phyloP scores from a whole-genome alignment of 2,797 vertebrate species.

The Acanthurus lineatus region DNA sequence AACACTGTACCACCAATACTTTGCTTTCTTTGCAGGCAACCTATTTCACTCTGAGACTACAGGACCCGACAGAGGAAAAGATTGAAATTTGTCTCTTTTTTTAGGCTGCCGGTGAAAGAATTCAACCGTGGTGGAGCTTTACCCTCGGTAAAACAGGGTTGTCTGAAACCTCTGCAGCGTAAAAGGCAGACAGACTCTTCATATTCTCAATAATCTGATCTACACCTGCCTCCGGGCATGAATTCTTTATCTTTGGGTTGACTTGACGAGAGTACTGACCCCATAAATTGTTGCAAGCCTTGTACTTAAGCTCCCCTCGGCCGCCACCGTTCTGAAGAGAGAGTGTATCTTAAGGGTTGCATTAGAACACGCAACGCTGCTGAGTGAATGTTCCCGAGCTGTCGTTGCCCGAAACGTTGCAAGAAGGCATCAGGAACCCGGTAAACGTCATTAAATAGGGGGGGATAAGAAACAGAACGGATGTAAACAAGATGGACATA shows the following conservation, averaged over 20 bases:
- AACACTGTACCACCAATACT: slow-evolving; percentile 61
- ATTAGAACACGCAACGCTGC: slow-evolving; percentile 76
- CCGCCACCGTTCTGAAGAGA: slow-evolving; percentile 50
- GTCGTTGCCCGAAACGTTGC: slow-evolving; percentile 56
- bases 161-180: slow-evolving; percentile 27
- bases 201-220: slow-evolving; percentile 24
- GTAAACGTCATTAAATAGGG: slow-evolving; percentile 58
- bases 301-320: slow-evolving; percentile 49
- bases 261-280: slow-evolving; percentile 55
- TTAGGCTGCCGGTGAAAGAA: slow-evolving; percentile 58
- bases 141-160: slow-evolving; percentile 24
- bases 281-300: slow-evolving; percentile 34
- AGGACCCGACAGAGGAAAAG: slow-evolving; percentile 31
- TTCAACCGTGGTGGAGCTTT: slow-evolving; percentile 30
- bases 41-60: slow-evolving; percentile 31
- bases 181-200: slow-evolving; percentile 23
- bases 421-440: slow-evolving; percentile 70
- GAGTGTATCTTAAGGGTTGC: slow-evolving; percentile 65
- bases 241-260: slow-evolving; percentile 75
- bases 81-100: slow-evolving; percentile 26
- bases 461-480: slow-evolving; percentile 53
- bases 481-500: slow-evolving; percentile 82
- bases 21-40: slow-evolving; percentile 47
- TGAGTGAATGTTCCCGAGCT: slow-evolving; percentile 56
- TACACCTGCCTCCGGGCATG: slow-evolving; percentile 34